A percentile compares a stretch with the other conserved stretches of the same genome.
Evolutionary conservation across 2,113 vertebrate genomes (phyloP).

Genomic region (Connochaetes taurinus): DNA sequence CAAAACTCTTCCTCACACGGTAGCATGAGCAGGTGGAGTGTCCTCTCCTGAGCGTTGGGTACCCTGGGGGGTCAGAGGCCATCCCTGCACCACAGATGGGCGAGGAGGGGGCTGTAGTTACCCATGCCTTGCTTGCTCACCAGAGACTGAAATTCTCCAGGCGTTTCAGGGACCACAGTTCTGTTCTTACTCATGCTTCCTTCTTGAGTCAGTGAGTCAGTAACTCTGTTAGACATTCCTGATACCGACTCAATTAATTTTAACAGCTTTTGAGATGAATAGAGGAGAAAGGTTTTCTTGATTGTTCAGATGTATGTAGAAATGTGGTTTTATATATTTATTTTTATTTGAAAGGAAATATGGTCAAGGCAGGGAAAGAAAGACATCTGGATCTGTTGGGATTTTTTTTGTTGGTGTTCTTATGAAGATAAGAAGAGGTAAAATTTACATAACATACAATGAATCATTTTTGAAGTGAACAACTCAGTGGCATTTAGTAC

Average conservation of each 20-base stretch:
- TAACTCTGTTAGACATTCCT: constrained; percentile 13
- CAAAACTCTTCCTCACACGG: background rate
- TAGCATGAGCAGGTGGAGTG: background rate
- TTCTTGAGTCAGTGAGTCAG: constrained; percentile 49
- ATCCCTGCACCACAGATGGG: background rate
- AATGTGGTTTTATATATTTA: background rate
- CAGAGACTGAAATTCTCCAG: background rate
- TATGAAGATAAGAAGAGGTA: background rate
- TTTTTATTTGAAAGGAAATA: constrained; percentile 8
- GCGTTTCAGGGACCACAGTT: background rate
- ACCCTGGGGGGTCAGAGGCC: background rate
- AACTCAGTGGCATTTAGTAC: background rate
- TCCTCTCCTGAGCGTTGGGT: background rate
- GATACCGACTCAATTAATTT: background rate
- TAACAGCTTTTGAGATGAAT: constrained; percentile 50
- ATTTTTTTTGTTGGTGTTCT: background rate
- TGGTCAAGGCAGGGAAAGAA: background rate
- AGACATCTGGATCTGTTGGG: background rate
- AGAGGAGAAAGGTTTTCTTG: background rate
- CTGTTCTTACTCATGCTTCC: background rate
- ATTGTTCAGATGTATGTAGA: background rate
- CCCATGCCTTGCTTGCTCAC: background rate
- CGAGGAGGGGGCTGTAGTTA: rapidly evolving
- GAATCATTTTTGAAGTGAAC: background rate
- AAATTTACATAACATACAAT: background rate